phyloP scores from a whole-genome alignment of 2,113 vertebrate species.

The Dolichallabes microphthalmus region DNA sequence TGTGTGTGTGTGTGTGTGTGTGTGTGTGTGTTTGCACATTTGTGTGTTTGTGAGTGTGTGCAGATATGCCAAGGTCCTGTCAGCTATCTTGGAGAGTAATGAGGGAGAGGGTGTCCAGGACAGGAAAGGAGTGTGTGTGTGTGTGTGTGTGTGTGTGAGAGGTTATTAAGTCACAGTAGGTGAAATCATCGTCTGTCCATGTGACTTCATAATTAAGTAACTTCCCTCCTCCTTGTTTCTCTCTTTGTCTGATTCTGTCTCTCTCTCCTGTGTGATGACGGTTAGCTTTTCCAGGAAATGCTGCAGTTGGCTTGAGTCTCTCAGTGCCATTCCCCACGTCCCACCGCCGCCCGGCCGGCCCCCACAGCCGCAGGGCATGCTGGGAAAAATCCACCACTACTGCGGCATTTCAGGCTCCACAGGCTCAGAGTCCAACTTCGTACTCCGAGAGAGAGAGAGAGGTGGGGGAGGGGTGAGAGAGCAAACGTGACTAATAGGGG shows the following conservation, averaged over 20 bases:
- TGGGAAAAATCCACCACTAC: slow-evolving; percentile 59
- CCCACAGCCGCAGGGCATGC: slow-evolving; percentile 53
- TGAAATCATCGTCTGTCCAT: slow-evolving; percentile 49
- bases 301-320: slow-evolving; percentile 48
- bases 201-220: slow-evolving; percentile 48
- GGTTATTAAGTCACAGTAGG: slow-evolving; percentile 52
- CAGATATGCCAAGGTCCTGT: slow-evolving; percentile 52
- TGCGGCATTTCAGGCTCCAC: slow-evolving; percentile 52
- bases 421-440: slow-evolving; percentile 36
- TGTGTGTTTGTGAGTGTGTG: slow-evolving; percentile 33
- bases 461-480: slow-evolving; percentile 14
- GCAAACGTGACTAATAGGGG: slow-evolving; percentile 37
- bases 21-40: slow-evolving; percentile 19
- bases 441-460: slow-evolving; percentile 16
- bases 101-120: slow-evolving; percentile 50
- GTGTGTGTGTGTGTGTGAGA: slow-evolving; percentile 19
- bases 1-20: slow-evolving; percentile 46
- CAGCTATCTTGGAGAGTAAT: slow-evolving; percentile 54
- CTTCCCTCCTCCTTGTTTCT: slow-evolving; percentile 28
- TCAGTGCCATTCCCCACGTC: slow-evolving; percentile 45
- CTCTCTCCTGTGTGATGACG: slow-evolving; percentile 37
- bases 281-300: slow-evolving; percentile 55
- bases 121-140: slow-evolving; percentile 34
- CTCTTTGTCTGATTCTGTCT: slow-evolving; percentile 17
- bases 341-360: slow-evolving; percentile 42